Conservation (phyloP, 2,113 vertebrate species). For the Hucho hucho region DNA sequence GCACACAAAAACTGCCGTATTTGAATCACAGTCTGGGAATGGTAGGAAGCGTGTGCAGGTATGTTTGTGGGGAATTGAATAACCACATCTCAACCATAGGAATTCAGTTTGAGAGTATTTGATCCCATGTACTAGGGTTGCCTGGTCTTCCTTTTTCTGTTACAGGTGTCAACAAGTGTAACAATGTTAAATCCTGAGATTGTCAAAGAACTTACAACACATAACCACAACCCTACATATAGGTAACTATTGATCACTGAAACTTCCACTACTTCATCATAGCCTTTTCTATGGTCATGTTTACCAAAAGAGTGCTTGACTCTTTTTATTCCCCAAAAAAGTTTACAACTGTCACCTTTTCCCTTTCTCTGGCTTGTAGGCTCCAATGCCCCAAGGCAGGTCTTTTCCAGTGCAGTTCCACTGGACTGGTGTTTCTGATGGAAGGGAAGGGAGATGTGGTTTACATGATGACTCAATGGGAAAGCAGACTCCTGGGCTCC, state of each 20-base stretch:
- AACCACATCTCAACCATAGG: neutral
- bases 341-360: neutral
- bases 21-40: neutral
- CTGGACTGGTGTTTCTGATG: constrained; percentile 18
- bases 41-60: neutral
- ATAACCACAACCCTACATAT: neutral
- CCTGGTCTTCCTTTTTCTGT: neutral
- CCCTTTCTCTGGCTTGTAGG: neutral
- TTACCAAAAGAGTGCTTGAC: neutral
- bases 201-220: neutral
- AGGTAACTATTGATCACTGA: neutral
- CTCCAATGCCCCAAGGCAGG: neutral
- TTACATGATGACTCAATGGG: neutral
- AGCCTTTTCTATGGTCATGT: neutral
- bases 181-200: neutral
- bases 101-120: neutral
- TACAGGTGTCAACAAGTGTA: neutral
- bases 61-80: neutral
- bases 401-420: constrained; percentile 3
- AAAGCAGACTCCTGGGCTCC: neutral
- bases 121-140: neutral
- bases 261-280: neutral
- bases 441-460: neutral
- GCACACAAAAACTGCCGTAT: neutral
- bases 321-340: too few relatives aligned